Evolutionary conservation across 2,888 invertebrate species (phyloP).

Genomic region (Ophion slaviceki): DNA sequence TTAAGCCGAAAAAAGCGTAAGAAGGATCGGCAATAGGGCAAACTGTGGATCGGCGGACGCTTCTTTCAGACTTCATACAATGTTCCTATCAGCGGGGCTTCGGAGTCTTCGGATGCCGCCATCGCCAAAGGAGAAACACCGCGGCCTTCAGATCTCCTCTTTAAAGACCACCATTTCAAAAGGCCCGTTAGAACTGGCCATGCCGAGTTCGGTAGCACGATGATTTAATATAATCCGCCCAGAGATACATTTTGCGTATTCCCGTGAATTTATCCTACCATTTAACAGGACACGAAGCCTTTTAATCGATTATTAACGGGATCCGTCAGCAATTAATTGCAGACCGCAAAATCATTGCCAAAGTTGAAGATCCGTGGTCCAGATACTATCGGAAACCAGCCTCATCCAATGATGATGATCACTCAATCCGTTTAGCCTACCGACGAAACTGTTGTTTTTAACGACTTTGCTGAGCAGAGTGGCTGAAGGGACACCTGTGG

Average conservation of each 20-base stretch:
- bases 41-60: slow-evolving; percentile 24
- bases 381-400: too few species aligned
- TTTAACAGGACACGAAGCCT: background rate
- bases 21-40: slow-evolving; percentile 32
- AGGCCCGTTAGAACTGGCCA: slow-evolving; percentile 8
- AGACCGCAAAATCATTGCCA: too few species aligned
- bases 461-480: slow-evolving; percentile 17
- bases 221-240: slow-evolving; percentile 17
- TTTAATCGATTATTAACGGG: background rate
- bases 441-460: background rate
- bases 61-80: slow-evolving; percentile 33
- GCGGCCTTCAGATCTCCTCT: slow-evolving; percentile 52
- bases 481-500: slow-evolving; percentile 34
- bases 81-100: slow-evolving; percentile 65
- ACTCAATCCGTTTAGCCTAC: background rate
- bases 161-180: slow-evolving; percentile 55
- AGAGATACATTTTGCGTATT: slow-evolving; percentile 23
- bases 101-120: slow-evolving; percentile 33
- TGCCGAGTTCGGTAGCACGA: slow-evolving; percentile 16
- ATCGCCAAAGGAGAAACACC: slow-evolving; percentile 14
- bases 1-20: slow-evolving; percentile 31
- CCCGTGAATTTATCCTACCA: background rate
- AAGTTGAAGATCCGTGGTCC: too few species aligned
- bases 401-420: too few species aligned
- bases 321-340: too few species aligned